A percentile compares a stretch with the other conserved stretches of the same genome.
These are phyloP conservation scores for Andrena chrysosceles DNA, from an alignment of 2,888 invertebrate species.

Conservation along the genomic window DNA sequence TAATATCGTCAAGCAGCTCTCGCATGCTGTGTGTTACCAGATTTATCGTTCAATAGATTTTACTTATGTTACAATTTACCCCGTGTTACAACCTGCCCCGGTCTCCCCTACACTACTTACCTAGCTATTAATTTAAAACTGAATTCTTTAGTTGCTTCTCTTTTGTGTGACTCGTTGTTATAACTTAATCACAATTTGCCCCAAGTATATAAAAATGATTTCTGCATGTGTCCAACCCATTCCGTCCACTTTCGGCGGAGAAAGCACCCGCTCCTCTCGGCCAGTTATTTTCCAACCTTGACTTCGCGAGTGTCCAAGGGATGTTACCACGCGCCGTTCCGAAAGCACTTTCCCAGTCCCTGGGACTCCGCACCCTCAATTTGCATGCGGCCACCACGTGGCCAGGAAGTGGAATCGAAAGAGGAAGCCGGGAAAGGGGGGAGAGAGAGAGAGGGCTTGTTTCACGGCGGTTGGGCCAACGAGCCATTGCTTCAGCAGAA, in stretches of 20 bases:
- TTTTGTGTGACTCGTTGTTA: too few species aligned
- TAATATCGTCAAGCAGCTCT: too few species aligned
- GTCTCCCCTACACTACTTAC: too few species aligned
- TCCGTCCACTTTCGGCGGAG: neutral
- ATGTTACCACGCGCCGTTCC: constrained; percentile 5
- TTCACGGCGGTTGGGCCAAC: constrained; percentile 21
- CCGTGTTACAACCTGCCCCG: too few species aligned
- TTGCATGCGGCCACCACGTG: constrained; percentile 19
- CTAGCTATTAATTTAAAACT: too few species aligned
- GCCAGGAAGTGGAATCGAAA: constrained; percentile 20
- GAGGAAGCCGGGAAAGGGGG: neutral
- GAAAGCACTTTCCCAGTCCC: constrained; percentile 7
- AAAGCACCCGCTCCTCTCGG: neutral
- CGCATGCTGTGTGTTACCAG: too few species aligned
- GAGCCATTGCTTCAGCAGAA: constrained; percentile 35
- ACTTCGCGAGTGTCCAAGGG: constrained; percentile 2
- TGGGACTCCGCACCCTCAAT: neutral
- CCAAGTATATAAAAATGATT: too few species aligned
- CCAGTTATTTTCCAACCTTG: constrained; percentile 1
- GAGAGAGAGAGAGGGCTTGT: neutral
- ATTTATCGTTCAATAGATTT: too few species aligned
- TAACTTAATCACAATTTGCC: too few species aligned
- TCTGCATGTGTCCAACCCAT: too few species aligned
- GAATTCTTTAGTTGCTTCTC: too few species aligned
- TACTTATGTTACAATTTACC: too few species aligned